These are phyloP conservation scores for Limonius californicus DNA, from an alignment of 1,140 invertebrate species.

Conservation along the genomic window DNA sequence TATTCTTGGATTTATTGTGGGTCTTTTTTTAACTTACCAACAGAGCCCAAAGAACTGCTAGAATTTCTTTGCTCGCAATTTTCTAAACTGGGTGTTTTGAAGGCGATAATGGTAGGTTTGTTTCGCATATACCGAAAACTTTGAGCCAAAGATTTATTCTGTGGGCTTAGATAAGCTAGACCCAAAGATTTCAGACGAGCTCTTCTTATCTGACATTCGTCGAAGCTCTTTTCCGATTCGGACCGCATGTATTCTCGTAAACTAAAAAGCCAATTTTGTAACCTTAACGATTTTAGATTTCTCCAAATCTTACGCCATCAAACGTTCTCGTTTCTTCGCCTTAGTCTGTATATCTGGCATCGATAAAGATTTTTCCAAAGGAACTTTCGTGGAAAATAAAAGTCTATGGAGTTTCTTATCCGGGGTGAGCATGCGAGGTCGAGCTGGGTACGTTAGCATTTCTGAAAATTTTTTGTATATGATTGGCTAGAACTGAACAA, in stretches of 20 bases:
- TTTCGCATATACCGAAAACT: constrained; percentile 82
- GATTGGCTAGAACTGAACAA: not conserved
- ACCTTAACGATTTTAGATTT: no score
- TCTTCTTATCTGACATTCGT: constrained; percentile 60
- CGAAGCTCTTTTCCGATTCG: constrained; percentile 73
- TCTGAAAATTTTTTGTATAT: constrained; percentile 5
- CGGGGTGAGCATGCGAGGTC: constrained; percentile 32
- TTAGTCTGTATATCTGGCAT: constrained; percentile 78
- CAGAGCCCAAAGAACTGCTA: constrained; percentile 52
- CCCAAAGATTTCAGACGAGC: constrained; percentile 63
- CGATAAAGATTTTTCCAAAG: constrained; percentile 73
- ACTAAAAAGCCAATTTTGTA: no score
- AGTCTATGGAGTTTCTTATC: constrained; percentile 51
- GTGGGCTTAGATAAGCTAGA: constrained; percentile 66
- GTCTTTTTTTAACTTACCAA: no score
- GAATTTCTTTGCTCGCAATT: constrained; percentile 57
- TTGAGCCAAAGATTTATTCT: constrained; percentile 72
- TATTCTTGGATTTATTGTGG: no score
- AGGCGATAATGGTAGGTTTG: constrained; percentile 82
- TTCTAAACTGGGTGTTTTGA: constrained; percentile 73
- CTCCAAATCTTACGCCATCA: constrained; percentile 69
- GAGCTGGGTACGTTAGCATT: constrained; percentile 4
- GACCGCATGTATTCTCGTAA: constrained; percentile 68
- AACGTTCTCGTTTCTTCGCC: constrained; percentile 63
- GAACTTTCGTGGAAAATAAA: constrained; percentile 51